A percentile compares a stretch with the other conserved stretches of the same genome.
Evolutionary conservation across 2,113 vertebrate genomes (phyloP).

Genomic region (Setophaga petechia): DNA sequence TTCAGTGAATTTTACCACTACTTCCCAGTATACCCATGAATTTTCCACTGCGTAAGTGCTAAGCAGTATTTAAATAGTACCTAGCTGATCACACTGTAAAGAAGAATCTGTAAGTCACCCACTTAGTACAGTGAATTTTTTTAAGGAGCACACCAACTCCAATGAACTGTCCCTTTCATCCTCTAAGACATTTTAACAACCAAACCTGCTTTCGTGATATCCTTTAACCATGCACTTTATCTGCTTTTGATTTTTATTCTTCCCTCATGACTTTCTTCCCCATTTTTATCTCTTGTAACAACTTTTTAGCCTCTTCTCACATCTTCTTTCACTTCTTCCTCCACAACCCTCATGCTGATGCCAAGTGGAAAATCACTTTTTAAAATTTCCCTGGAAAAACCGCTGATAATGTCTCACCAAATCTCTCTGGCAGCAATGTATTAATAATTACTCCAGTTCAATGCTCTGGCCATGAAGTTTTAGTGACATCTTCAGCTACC

Average conservation of each 20-base stretch:
- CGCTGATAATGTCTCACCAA: neutral
- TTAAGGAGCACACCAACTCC: neutral
- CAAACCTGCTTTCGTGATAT: neutral
- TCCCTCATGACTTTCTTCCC: neutral
- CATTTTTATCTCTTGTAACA: neutral
- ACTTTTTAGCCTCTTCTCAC: neutral
- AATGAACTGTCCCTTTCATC: neutral
- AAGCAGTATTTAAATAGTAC: neutral
- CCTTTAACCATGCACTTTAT: neutral
- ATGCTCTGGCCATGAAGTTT: neutral
- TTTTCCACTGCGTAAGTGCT: slow-evolving; percentile 13
- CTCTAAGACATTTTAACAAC: neutral
- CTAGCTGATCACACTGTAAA: neutral
- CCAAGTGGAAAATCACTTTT: neutral
- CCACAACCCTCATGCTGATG: neutral
- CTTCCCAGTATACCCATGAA: neutral
- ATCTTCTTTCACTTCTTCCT: neutral
- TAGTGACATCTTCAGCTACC: neutral
- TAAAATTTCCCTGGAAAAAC: neutral
- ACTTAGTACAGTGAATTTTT: neutral
- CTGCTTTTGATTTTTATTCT: neutral
- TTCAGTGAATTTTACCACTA: slow-evolving; percentile 10
- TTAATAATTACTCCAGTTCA: neutral
- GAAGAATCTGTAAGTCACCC: neutral
- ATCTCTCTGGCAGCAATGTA: neutral